phyloP scores from a whole-genome alignment of 2,888 invertebrate species.

The Himalopsyche anomala region DNA sequence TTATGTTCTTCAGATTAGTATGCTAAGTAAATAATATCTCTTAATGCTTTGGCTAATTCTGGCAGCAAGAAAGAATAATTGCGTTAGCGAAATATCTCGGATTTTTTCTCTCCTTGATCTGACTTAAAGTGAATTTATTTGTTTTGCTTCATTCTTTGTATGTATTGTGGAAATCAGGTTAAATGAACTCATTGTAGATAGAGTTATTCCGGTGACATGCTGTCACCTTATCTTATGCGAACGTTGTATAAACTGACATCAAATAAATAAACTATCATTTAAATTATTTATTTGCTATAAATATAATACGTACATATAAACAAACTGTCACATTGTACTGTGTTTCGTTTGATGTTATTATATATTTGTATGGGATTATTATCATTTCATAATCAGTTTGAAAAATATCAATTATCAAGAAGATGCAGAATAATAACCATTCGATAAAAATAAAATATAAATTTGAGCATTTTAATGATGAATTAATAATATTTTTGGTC shows the following conservation, averaged over 20 bases:
- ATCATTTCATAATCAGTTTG: no score
- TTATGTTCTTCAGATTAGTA: slow-evolving; percentile 49
- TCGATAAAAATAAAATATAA: no score
- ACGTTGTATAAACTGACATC: background rate
- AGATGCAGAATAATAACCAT: no score
- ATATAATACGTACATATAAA: no score
- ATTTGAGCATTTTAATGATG: no score
- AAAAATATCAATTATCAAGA: no score
- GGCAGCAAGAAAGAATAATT: slow-evolving; percentile 3
- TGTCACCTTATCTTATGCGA: background rate
- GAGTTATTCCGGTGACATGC: slow-evolving; percentile 4
- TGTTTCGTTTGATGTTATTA: no score
- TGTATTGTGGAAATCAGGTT: background rate
- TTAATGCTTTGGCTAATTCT: background rate
- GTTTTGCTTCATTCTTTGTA: background rate
- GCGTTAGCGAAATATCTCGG: background rate
- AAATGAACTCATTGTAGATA: slow-evolving; percentile 27
- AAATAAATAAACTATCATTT: no score
- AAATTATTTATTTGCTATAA: no score
- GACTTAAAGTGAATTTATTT: background rate
- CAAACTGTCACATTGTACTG: no score
- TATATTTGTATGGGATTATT: no score
- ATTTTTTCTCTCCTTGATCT: background rate
- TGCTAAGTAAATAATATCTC: slow-evolving; percentile 27
- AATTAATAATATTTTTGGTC: no score